phyloP scores from a whole-genome alignment of 2,888 invertebrate species.

The Hirtodrosophila histrioides region DNA sequence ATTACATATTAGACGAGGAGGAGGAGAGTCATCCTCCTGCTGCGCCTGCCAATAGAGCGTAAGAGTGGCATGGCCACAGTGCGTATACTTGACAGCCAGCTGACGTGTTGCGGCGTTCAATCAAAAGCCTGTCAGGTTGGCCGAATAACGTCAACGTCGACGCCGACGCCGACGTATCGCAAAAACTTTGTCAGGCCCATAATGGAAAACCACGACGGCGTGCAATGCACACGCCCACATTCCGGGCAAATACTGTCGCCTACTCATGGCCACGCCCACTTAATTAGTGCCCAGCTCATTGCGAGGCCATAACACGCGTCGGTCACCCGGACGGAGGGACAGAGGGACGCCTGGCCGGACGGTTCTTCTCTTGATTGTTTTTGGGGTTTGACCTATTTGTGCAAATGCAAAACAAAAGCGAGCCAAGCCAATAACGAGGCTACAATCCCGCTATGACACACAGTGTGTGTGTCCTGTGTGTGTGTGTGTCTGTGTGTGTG shows the following conservation, averaged over 20 bases:
- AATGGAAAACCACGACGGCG: slow-evolving; percentile 62
- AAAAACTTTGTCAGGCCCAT: slow-evolving; percentile 52
- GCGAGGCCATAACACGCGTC: slow-evolving; percentile 43
- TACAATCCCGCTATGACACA: slow-evolving; percentile 10
- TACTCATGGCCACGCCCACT: slow-evolving; percentile 60
- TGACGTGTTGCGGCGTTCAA: slow-evolving; percentile 72
- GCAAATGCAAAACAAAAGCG: slow-evolving; percentile 73
- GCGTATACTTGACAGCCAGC: slow-evolving; percentile 69
- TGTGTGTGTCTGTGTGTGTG: slow-evolving; percentile 10
- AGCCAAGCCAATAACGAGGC: slow-evolving; percentile 37
- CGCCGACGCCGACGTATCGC: slow-evolving; percentile 12
- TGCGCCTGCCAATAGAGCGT: slow-evolving; percentile 35
- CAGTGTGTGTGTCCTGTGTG: slow-evolving; percentile 2
- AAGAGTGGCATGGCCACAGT: slow-evolving; percentile 41
- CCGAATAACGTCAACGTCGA: neutral
- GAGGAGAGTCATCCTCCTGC: neutral
- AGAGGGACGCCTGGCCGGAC: neutral
- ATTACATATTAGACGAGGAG: slow-evolving; percentile 6
- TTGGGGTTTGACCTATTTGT: slow-evolving; percentile 78
- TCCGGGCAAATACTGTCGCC: slow-evolving; percentile 2
- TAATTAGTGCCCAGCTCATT: slow-evolving; percentile 75
- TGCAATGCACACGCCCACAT: slow-evolving; percentile 39
- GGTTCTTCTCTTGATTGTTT: slow-evolving; percentile 66
- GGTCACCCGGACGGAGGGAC: slow-evolving; percentile 3
- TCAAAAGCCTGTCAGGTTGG: slow-evolving; percentile 66